These are phyloP conservation scores for Borostomias antarcticus DNA, from an alignment of 2,797 vertebrate species.

Conservation along the genomic window DNA sequence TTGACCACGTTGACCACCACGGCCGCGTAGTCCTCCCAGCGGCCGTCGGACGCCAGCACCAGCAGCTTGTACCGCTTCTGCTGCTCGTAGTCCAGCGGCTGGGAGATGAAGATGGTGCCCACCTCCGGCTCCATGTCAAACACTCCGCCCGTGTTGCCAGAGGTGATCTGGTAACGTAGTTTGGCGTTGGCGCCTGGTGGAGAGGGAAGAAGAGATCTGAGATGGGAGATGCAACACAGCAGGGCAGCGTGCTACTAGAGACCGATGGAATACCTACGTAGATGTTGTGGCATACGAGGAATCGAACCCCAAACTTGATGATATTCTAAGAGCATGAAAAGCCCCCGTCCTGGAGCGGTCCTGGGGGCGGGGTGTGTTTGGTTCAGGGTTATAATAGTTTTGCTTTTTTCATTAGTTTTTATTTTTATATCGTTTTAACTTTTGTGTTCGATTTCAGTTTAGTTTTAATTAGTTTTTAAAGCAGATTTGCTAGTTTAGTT, in stretches of 20 bases:
- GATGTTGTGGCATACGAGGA: not conserved
- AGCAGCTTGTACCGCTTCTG: slow-evolving; percentile 84
- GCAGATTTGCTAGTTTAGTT: too few species aligned
- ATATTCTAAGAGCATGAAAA: too few species aligned
- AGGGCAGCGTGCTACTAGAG: too few species aligned
- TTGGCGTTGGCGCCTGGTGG: slow-evolving; percentile 85
- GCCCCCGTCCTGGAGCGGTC: too few species aligned
- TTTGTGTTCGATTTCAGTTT: too few species aligned
- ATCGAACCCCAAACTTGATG: not conserved
- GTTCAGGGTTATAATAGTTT: too few species aligned
- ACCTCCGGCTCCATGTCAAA: slow-evolving; percentile 89
- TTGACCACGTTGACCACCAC: slow-evolving; percentile 84
- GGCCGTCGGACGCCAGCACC: slow-evolving; percentile 87
- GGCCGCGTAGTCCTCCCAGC: slow-evolving; percentile 88
- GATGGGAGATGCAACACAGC: too few species aligned
- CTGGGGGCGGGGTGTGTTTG: too few species aligned
- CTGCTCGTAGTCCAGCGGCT: slow-evolving; percentile 88
- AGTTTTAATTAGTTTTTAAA: too few species aligned
- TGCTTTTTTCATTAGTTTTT: too few species aligned
- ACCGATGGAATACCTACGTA: not conserved
- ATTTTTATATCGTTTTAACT: too few species aligned
- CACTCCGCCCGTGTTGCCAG: slow-evolving; percentile 84
- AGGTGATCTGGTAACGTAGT: slow-evolving; percentile 88
- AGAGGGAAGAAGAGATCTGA: slow-evolving; percentile 35
- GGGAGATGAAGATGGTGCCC: slow-evolving; percentile 85